phyloP scores from a whole-genome alignment of 2,888 invertebrate species.

The Platycnemis pennipes region DNA sequence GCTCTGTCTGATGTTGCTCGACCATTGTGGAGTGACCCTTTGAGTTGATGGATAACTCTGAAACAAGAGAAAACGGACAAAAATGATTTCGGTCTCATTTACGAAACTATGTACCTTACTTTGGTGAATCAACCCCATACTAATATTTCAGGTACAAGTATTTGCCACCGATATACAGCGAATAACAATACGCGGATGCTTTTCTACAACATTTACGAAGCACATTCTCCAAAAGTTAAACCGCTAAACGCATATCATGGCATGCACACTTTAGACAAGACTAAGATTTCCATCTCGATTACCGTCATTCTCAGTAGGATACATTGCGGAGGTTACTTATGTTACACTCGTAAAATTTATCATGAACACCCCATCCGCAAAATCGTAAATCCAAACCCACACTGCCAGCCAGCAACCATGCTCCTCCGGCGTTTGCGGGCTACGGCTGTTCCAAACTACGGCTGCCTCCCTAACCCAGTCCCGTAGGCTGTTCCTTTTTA shows the following conservation, averaged over 20 bases:
- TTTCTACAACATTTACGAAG: too few species aligned
- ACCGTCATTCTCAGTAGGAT: slow-evolving; percentile 68
- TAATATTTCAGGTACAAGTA: neutral
- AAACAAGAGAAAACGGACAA: neutral
- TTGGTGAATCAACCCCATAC: neutral
- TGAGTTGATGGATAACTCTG: slow-evolving; percentile 68
- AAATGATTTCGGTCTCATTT: neutral
- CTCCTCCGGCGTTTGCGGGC: slow-evolving; percentile 45
- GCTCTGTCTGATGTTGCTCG: slow-evolving; percentile 49
- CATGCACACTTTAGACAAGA: neutral
- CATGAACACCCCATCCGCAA: neutral
- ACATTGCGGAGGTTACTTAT: neutral
- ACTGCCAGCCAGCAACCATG: slow-evolving; percentile 28
- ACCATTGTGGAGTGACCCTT: slow-evolving; percentile 68
- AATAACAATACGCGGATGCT: neutral
- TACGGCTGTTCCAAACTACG: slow-evolving; percentile 40
- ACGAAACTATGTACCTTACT: neutral
- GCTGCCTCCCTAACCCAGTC: slow-evolving; percentile 31
- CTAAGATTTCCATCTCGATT: neutral
- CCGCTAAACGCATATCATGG: neutral
- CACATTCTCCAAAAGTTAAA: neutral
- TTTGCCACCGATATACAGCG: neutral
- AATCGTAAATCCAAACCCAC: neutral
- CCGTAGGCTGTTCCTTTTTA: slow-evolving; percentile 41
- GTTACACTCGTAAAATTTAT: neutral